phyloP scores from a whole-genome alignment of 2,113 vertebrate genomes.

The Pica pica region DNA sequence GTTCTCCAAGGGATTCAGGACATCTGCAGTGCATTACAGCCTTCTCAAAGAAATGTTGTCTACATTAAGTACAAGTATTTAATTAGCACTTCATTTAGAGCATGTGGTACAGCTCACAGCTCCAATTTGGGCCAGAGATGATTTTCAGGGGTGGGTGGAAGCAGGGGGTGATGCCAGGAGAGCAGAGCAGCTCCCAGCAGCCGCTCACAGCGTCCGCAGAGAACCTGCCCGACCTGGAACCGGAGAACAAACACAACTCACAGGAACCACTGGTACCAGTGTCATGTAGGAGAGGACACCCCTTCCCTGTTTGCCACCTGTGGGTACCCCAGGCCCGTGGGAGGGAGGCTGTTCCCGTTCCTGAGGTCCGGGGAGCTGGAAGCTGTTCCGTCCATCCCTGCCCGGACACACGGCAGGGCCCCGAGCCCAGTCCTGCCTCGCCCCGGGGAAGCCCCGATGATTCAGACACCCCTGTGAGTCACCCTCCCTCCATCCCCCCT shows the following conservation, averaged over 20 bases:
- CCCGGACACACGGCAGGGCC: neutral
- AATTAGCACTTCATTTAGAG: slow-evolving; percentile 57
- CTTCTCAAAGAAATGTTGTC: neutral
- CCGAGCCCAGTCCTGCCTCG: neutral
- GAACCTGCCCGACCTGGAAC: neutral
- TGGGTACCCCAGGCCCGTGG: accelerated
- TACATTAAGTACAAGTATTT: slow-evolving; percentile 51
- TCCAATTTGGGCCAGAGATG: neutral
- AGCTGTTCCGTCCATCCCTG: neutral
- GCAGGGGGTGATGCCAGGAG: neutral
- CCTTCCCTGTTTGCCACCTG: neutral
- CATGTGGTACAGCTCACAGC: slow-evolving; percentile 50
- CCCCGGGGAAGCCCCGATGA: slow-evolving; percentile 15
- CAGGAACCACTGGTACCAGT: accelerated
- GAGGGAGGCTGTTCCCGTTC: neutral
- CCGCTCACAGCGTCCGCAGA: neutral
- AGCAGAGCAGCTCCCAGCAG: neutral
- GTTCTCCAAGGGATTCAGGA: neutral
- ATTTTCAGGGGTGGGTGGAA: slow-evolving; percentile 29
- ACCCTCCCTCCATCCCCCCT: neutral
- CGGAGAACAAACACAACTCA: neutral
- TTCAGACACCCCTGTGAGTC: slow-evolving; percentile 16
- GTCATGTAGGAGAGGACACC: accelerated
- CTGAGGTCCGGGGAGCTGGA: neutral
- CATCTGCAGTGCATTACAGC: slow-evolving; percentile 23